phyloP scores from a whole-genome alignment of 2,113 vertebrate species.

The Spea multiplicata region DNA sequence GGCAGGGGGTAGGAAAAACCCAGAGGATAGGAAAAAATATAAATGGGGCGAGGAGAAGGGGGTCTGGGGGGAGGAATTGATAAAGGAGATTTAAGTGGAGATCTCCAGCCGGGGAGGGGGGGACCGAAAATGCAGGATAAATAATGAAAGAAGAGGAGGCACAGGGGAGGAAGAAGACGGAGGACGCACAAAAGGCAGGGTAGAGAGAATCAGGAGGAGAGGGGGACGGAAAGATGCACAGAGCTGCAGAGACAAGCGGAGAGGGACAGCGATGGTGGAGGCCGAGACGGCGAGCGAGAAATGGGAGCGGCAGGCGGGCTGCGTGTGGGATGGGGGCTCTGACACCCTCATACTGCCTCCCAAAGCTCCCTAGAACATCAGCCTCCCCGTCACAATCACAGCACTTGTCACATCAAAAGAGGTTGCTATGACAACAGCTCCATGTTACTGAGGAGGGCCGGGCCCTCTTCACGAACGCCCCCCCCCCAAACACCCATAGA shows the following conservation, averaged over 20 bases:
- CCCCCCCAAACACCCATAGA: not conserved
- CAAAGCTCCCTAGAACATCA: conserved; percentile 35
- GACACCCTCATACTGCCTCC: conserved; percentile 32
- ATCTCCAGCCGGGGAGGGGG: not conserved
- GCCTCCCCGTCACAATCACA: conserved; percentile 43
- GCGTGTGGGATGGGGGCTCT: conserved; percentile 20
- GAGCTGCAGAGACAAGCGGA: conserved; percentile 53
- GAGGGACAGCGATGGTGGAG: conserved; percentile 4
- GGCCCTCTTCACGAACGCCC: not conserved
- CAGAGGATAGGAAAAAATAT: conserved; percentile 6
- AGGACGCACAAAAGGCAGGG: conserved; percentile 19
- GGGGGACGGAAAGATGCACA: conserved; percentile 14
- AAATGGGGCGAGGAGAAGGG: not conserved
- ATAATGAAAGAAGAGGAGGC: too few relatives aligned
- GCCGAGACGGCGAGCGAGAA: not conserved
- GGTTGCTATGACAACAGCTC: conserved; percentile 61
- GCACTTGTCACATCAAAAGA: conserved; percentile 63
- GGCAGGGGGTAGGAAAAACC: not conserved
- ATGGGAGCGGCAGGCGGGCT: conserved; percentile 1
- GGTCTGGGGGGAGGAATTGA: conserved; percentile 3
- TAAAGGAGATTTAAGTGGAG: not conserved
- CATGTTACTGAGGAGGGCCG: conserved; percentile 55
- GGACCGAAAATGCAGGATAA: not conserved
- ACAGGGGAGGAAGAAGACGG: not conserved
- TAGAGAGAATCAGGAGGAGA: not conserved